Evolutionary conservation across 2,113 vertebrate genomes (phyloP), one percentile per base, ranked within the genome.

Genomic region (Lophura nycthemera): DNA sequence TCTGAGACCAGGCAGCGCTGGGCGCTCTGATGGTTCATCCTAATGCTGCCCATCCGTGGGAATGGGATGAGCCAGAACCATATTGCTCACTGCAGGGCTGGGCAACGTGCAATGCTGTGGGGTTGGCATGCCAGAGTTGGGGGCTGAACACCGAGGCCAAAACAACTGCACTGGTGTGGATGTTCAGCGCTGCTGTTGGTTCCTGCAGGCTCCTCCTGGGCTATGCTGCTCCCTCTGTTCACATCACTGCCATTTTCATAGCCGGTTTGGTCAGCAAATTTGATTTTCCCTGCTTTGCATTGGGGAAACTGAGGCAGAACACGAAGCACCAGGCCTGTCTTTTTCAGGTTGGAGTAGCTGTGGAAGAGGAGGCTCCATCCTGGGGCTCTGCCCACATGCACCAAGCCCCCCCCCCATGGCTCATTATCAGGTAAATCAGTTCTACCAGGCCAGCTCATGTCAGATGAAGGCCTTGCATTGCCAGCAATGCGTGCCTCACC

Each of bases 1-100:
- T 4, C 8, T 0, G 3, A 32, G 15, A 19, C 32, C 17, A 56
- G 79, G 71, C 81, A 50, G 38, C 24, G 2, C 21, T 0, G 1
- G 65, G 25, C 6, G 0, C 52, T 22, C 18, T 9, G 34, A 0
- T 43, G 85, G 74, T 42, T 74, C 57, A 1, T 4, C 7, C 8
- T 27, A 73, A 2, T 14, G 0, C 18, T 10, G 48, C 57, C 13
- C 36, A 21, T 7, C 8, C 1, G 0, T 5, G 10, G 42, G 21
- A 32, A 73, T 25, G 64, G 43, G 40, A n/a, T 56, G 2, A 47
- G 20, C 29, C 1, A 1, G 8, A 17, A 56, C 19, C 59, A 2
- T 7, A 1, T 5, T 4, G 1, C 48, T 24, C 29, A 29, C 16
- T 0, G 27, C 1, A 3, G 43, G 2, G 61, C 16, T 3, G 5